Conservation (phyloP, 2,797 vertebrate species). For the Enteromius paludinosus region DNA sequence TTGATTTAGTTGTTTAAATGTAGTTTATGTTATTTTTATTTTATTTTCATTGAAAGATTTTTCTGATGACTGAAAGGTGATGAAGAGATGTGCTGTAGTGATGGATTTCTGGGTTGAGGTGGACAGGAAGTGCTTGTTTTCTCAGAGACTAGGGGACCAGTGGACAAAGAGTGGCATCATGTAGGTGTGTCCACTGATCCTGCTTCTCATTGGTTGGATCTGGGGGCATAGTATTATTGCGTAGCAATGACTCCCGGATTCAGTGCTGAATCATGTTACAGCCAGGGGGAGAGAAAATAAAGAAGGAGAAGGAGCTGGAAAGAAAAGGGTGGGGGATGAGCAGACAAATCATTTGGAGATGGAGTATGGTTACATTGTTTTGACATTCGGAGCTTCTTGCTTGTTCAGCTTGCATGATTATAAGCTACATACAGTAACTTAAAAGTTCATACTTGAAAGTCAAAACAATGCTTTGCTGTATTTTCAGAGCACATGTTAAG, state of each 20-base stretch:
- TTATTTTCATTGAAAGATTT: not conserved
- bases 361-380: not conserved
- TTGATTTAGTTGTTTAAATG: not conserved
- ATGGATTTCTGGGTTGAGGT: not conserved
- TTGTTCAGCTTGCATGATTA: not conserved
- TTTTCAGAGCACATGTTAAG: conserved; percentile 9
- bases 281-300: not conserved
- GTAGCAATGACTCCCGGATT: conserved; percentile 11
- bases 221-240: conserved; percentile 18
- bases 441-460: not conserved
- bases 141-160: not conserved
- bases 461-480: not conserved
- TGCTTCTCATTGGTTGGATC: not conserved
- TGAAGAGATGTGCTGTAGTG: not conserved
- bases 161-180: not conserved
- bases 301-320: conserved; percentile 19
- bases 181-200: conserved; percentile 42
- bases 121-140: not conserved
- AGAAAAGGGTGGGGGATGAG: not conserved
- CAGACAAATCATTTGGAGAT: not conserved
- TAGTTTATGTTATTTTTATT: not conserved
- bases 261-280: conserved; percentile 46
- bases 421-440: not conserved
- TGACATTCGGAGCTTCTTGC: not conserved
- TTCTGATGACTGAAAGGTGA: not conserved